Conservation (phyloP, 37 sponge, comb jelly and placozoan genomes). For the Eunapius fragilis region DNA sequence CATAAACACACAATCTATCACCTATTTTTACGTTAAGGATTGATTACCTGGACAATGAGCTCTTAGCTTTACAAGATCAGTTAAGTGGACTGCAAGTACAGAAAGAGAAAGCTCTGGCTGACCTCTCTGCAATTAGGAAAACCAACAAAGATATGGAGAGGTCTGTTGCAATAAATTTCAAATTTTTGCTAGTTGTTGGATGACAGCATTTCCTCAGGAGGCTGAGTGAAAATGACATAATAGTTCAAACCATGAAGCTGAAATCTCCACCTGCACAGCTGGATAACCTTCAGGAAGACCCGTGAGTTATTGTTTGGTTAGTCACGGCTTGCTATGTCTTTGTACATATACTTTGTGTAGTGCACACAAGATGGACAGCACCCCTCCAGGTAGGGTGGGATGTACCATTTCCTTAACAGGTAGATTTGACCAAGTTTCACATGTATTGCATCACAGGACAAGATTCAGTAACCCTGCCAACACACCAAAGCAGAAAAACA, state of each 20-base stretch:
- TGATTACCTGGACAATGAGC: background rate
- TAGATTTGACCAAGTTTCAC: background rate
- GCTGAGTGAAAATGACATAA: background rate
- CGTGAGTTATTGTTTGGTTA: background rate
- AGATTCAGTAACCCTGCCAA: background rate
- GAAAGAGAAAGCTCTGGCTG: slow-evolving; percentile 70
- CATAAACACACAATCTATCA: background rate
- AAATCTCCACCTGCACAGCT: background rate
- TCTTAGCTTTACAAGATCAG: background rate
- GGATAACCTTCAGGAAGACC: background rate
- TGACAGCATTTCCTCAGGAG: background rate
- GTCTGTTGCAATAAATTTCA: background rate
- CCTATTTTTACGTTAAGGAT: background rate
- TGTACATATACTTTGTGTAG: background rate
- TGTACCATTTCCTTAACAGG: background rate
- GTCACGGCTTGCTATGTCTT: background rate
- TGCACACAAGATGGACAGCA: background rate
- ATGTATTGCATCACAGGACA: background rate
- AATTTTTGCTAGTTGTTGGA: background rate
- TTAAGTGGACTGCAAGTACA: slow-evolving; percentile 37
- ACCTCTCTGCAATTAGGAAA: slow-evolving; percentile 62
- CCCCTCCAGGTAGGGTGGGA: background rate
- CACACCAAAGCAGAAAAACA: background rate
- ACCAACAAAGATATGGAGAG: slow-evolving; percentile 43
- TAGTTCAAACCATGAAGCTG: background rate